Base-by-base conservation (phyloP, 2,797 vertebrate species). In the Galagoides demidoff region DNA sequence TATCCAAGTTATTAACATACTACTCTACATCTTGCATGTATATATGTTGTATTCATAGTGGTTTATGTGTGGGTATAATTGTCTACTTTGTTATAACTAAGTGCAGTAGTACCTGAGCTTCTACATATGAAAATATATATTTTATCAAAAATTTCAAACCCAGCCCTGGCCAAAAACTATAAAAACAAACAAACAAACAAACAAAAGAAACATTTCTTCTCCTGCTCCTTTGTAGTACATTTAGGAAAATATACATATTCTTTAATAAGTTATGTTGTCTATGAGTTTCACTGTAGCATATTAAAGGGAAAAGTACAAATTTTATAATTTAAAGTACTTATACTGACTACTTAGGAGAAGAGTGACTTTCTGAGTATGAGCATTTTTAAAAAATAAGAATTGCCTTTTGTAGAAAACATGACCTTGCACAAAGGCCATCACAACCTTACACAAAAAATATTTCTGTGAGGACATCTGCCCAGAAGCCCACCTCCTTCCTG, bases 251-350 rank as follows among this genome's bases (percentile, higher is more conserved):
- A 27, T 43, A 27, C 8, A 29, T 45, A 90, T 55, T 82, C 8
- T 8, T 70, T 86, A 70, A 82, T 90, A 82, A 7, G 5, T 81
- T 73, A 79, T 89, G 49, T 64, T 93, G 63, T 37, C 29, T 39
- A 16, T 55, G 74, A 63, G 31, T 63, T 92, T 89, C 29, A 78
- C 22, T 83, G 29, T 34, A 83, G 27, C 13, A 76, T 52, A 79
- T 81, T 85, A 73, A 81, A 71, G 27, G 27, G 8, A 81, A 25
- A 63, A 84, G 70, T 37, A 88, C 19, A 70, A 66, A 70, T 34
- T 84, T 19, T 74, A 52, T 45, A 91, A 74, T 85, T 91, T 85
- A 68, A 87, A 31, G 8, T 74, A 81, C 19, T 93, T 93, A 81
- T n/a, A 17, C 34, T 95, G 49, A 76, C 34, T 76, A 91, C 68